A percentile compares a stretch with the other conserved stretches of the same genome.
These are phyloP conservation scores for Erpetoichthys calabaricus DNA, from an alignment of 2,797 vertebrate genomes.

Conservation along the genomic window DNA sequence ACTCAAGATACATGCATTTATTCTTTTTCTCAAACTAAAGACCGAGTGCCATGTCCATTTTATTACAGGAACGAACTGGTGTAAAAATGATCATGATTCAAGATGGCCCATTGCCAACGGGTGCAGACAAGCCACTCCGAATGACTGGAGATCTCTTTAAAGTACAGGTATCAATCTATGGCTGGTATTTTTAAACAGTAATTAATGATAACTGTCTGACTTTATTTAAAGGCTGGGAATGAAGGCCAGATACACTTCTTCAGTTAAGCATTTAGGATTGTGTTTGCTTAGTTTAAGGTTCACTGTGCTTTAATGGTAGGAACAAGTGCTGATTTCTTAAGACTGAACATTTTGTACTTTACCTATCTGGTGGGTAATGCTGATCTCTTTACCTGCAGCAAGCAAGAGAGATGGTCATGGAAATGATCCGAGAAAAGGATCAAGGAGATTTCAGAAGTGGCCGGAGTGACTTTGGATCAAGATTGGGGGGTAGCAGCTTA, in stretches of 20 bases:
- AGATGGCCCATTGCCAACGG: constrained; percentile 88
- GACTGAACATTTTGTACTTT: no score
- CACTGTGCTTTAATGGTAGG: no score
- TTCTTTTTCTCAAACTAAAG: no score
- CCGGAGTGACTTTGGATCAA: constrained; percentile 77
- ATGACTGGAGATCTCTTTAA: constrained; percentile 95
- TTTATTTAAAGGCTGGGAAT: no score
- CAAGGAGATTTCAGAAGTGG: constrained; percentile 80
- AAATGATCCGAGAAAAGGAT: constrained; percentile 95
- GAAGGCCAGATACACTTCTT: no score
- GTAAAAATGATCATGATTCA: constrained; percentile 99
- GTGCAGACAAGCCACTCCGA: constrained; percentile 93
- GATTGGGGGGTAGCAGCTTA: constrained; percentile 80
- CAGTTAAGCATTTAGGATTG: no score
- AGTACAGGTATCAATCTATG: constrained; percentile 70
- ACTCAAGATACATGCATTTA: no score
- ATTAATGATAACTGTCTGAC: no score
- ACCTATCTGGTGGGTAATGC: no score
- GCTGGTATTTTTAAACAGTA: no score
- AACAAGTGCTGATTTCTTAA: background rate
- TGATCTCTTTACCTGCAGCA: constrained; percentile 55
- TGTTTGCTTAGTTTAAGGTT: no score
- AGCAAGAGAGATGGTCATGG: constrained; percentile 91
- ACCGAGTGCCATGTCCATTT: constrained; percentile 7
- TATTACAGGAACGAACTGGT: constrained; percentile 81